Conservation (phyloP, 2,797 vertebrate genomes). For the Acrossocheilus fasciatus region DNA sequence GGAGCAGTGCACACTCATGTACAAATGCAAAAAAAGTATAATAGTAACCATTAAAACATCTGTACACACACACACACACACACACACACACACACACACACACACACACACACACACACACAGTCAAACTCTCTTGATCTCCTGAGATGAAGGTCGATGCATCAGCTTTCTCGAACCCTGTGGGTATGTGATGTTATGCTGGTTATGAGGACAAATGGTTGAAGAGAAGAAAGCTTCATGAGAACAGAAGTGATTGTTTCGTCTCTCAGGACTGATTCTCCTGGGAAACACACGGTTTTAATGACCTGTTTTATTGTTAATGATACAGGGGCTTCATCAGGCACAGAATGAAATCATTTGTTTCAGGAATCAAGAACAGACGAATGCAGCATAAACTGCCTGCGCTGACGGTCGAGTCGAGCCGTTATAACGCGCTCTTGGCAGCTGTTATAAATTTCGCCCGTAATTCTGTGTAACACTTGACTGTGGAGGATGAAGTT, state of each 20-base stretch:
- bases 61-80: background rate
- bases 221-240: background rate
- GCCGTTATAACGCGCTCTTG: background rate
- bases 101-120: background rate
- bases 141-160: background rate
- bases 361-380: conserved; percentile 86
- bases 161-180: background rate
- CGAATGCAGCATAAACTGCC: conserved; percentile 70
- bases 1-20: background rate
- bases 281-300: conserved; percentile 83
- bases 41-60: background rate
- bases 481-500: conserved; percentile 18
- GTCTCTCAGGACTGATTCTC: conserved; percentile 71
- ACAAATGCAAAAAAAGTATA: background rate
- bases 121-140: background rate
- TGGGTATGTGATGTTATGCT: background rate
- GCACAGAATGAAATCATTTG: conserved; percentile 90
- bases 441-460: background rate
- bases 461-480: background rate
- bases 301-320: conserved; percentile 87
- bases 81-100: background rate
- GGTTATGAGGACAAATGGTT: background rate
- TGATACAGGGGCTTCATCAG: conserved; percentile 89
- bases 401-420: background rate
- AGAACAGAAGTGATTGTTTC: conserved; percentile 33